Percentiles rank a stretch among this genome's conserved stretches.
Conservation (phyloP, 2,797 vertebrate genomes). For the Phataginus tricuspis region DNA sequence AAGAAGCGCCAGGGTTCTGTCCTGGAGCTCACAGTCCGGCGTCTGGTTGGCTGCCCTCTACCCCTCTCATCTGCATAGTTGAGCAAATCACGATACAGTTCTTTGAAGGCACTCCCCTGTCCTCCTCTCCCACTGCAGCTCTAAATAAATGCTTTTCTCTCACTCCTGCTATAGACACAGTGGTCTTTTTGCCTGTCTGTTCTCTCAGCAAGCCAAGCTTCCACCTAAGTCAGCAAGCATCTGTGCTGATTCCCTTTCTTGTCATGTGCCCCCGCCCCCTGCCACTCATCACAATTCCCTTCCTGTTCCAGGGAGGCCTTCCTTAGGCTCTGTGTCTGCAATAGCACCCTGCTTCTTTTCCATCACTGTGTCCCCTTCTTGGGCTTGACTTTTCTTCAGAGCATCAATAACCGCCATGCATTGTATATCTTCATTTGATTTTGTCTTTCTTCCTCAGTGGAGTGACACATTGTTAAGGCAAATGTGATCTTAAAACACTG, state of each 20-base stretch:
- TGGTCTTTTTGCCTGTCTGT: background rate
- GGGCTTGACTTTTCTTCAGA: background rate
- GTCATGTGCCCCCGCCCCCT: background rate
- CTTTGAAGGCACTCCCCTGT: background rate
- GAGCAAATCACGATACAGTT: rapidly evolving
- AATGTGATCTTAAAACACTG: background rate
- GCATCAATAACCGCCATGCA: background rate
- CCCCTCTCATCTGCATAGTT: background rate
- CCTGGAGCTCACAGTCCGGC: background rate
- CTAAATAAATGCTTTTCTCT: background rate
- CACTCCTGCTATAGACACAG: background rate
- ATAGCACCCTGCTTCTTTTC: background rate
- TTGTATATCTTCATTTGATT: background rate
- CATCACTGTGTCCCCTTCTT: background rate
- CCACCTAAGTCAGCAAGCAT: background rate
- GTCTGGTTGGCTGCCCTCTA: background rate
- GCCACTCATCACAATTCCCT: rapidly evolving
- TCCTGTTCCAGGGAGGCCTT: background rate
- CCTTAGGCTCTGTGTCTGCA: background rate
- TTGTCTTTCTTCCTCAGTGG: background rate
- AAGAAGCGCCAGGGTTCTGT: background rate
- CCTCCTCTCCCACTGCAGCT: background rate
- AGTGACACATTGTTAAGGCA: background rate
- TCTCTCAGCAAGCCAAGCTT: background rate
- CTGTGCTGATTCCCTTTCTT: background rate